phyloP scores from a whole-genome alignment of 2,113 vertebrate species.

The Lampris megalopsis region DNA sequence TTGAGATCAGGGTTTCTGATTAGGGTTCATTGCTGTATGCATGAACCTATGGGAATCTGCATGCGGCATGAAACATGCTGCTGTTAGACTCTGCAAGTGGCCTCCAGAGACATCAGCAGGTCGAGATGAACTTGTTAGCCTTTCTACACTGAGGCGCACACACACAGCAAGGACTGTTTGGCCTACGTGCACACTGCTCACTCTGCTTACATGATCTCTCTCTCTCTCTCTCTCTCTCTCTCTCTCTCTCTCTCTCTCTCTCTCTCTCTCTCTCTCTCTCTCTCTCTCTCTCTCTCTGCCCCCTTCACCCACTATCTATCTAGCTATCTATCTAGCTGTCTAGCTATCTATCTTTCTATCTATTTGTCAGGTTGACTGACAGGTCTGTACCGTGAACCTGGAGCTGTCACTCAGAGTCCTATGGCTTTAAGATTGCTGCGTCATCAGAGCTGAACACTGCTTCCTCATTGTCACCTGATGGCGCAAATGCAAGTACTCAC shows the following conservation, averaged over 20 bases:
- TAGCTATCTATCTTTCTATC: conserved; percentile 7
- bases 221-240: not conserved
- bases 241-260: not conserved
- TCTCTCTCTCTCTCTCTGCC: conserved; percentile 18
- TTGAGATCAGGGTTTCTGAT: too few relatives aligned
- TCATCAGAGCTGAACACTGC: conserved; percentile 31
- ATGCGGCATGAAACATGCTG: conserved; percentile 17
- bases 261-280: conserved; percentile 1
- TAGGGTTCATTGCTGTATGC: not conserved
- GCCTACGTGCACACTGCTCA: too few relatives aligned
- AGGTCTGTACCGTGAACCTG: conserved; percentile 14
- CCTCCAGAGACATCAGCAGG: conserved; percentile 49
- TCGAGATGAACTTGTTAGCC: conserved; percentile 48
- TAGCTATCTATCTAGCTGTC: not conserved
- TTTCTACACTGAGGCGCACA: conserved; percentile 23
- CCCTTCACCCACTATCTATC: not conserved
- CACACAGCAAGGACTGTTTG: not conserved
- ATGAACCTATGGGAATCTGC: not conserved
- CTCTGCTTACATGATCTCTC: too few relatives aligned
- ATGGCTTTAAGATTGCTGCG: conserved; percentile 58
- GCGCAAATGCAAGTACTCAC: conserved; percentile 31
- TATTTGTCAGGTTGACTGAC: conserved; percentile 4
- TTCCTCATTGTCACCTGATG: conserved; percentile 67
- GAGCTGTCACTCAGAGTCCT: conserved; percentile 51
- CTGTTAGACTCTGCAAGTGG: conserved; percentile 14